A percentile compares a stretch with the other conserved stretches of the same genome.
Evolutionary conservation across 2,797 vertebrate genomes (phyloP).

Genomic region (Pseudochaenichthys georgianus): DNA sequence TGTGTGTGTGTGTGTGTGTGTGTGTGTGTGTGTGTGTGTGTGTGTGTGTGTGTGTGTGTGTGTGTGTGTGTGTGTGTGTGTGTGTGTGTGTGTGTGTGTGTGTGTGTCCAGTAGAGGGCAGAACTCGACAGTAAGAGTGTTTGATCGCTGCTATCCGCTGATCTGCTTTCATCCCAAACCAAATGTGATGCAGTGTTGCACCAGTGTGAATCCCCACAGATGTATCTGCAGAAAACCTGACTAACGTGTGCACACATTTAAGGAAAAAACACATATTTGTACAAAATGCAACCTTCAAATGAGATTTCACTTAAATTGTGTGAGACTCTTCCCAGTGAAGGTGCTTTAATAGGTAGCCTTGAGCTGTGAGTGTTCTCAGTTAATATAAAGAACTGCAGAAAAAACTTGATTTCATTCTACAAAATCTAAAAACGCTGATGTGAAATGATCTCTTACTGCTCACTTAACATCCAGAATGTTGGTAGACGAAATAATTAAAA

Average conservation of each 20-base stretch:
- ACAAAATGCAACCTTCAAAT: background rate
- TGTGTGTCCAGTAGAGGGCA: conserved; percentile 71
- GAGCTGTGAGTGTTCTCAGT: background rate
- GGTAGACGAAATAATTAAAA: background rate
- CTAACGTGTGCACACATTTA: no score
- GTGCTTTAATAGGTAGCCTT: background rate
- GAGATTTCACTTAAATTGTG: background rate
- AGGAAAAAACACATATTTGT: no score
- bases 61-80: background rate
- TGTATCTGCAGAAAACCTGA: background rate
- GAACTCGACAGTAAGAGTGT: conserved; percentile 4
- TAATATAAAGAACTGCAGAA: background rate
- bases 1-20: background rate
- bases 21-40: background rate
- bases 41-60: background rate
- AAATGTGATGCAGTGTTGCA: background rate
- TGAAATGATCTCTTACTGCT: background rate
- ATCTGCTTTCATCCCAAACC: background rate
- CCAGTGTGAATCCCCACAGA: background rate
- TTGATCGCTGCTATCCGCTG: background rate
- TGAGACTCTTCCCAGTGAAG: background rate
- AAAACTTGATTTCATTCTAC: background rate
- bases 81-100: background rate
- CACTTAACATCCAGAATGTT: background rate
- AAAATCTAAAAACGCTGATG: background rate